phyloP scores from a whole-genome alignment of 2,888 invertebrate genomes.

The Apeira syringaria region DNA sequence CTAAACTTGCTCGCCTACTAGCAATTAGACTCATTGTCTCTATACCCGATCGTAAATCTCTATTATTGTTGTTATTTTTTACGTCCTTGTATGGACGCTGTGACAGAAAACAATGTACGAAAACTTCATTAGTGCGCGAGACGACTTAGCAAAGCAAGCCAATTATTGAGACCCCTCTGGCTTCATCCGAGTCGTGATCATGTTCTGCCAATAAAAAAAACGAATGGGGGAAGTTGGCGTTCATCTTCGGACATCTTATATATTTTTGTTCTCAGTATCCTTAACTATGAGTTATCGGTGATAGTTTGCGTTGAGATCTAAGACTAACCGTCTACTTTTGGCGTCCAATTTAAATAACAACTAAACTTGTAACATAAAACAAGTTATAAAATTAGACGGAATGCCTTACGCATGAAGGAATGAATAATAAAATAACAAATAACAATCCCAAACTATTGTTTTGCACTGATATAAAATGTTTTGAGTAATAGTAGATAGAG shows the following conservation, averaged over 20 bases:
- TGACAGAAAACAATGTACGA: conserved; percentile 19
- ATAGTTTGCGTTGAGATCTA: no score
- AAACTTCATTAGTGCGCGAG: conserved; percentile 26
- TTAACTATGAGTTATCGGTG: background rate
- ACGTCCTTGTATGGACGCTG: conserved; percentile 21
- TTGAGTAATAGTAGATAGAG: conserved; percentile 54
- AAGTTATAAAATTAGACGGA: background rate
- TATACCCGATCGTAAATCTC: conserved; percentile 50
- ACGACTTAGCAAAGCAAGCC: conserved; percentile 16
- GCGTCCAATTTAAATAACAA: background rate
- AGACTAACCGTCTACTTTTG: background rate
- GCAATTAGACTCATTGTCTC: conserved; percentile 71
- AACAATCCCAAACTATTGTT: conserved; percentile 17
- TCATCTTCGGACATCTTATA: background rate
- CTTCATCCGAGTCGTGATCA: conserved; percentile 9
- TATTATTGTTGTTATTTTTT: conserved; percentile 52
- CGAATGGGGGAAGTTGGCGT: conserved; percentile 8
- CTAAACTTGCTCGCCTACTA: conserved; percentile 45
- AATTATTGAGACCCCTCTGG: conserved; percentile 9
- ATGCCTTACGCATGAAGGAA: conserved; percentile 15
- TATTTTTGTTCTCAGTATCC: background rate
- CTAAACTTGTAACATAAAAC: background rate
- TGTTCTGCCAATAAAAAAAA: conserved; percentile 8
- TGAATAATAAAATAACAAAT: conserved; percentile 25
- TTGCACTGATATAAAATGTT: conserved; percentile 38